phyloP scores from a whole-genome alignment of 2,797 vertebrate species.

The Sardinella longiceps region DNA sequence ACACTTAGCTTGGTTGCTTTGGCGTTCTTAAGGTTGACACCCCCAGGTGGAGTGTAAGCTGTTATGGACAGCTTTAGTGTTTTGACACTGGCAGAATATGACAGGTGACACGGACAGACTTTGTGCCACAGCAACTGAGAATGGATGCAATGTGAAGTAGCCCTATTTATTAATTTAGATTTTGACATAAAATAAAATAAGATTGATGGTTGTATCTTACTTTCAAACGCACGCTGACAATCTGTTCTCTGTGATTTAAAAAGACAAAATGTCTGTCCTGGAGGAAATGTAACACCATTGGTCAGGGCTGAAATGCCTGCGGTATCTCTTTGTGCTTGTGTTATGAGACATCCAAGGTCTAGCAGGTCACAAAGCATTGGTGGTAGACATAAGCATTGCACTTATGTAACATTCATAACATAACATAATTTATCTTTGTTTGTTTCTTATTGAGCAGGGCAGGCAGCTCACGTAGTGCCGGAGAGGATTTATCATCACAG shows the following conservation, averaged over 20 bases:
- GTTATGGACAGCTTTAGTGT: background rate
- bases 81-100: background rate
- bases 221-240: background rate
- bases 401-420: constrained; percentile 2
- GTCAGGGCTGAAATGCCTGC: background rate
- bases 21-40: background rate
- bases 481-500: background rate
- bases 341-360: background rate
- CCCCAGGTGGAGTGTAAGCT: background rate
- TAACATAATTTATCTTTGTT: background rate
- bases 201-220: background rate
- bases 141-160: background rate
- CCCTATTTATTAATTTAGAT: background rate
- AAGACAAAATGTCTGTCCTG: background rate
- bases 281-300: background rate
- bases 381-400: background rate
- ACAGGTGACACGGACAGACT: background rate
- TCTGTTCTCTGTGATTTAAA: background rate
- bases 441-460: background rate
- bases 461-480: background rate
- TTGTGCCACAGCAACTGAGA: background rate
- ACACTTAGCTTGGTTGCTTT: background rate
- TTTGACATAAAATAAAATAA: background rate
- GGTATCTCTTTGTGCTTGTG: background rate
- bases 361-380: constrained; percentile 12